Conservation (phyloP, 2,113 vertebrate genomes). For the Vidua macroura region DNA sequence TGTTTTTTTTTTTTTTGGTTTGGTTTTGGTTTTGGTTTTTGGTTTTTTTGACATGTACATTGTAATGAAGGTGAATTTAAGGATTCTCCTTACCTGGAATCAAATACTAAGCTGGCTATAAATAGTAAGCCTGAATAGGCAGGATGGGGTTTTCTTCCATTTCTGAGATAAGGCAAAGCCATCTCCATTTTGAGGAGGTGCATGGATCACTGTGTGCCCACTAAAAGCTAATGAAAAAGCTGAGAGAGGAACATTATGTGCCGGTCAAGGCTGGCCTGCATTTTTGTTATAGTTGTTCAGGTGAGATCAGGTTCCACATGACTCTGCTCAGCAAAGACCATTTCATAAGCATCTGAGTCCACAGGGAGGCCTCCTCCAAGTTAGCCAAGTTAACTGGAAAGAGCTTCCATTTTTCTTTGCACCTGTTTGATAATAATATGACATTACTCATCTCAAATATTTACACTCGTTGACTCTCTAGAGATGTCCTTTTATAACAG, state of each 20-base stretch:
- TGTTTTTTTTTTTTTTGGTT: background rate
- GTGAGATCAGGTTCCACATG: background rate
- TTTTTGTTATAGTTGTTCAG: background rate
- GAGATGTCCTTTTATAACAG: background rate
- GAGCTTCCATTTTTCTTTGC: constrained; percentile 5
- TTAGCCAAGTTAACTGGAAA: background rate
- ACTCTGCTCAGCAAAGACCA: background rate
- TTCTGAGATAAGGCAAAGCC: background rate
- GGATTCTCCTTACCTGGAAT: background rate
- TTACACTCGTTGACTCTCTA: background rate
- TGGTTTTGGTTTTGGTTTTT: too few relatives aligned
- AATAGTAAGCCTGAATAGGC: background rate
- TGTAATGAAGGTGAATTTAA: background rate
- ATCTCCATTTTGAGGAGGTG: background rate
- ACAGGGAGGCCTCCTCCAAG: background rate
- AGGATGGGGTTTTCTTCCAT: background rate
- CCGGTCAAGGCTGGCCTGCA: background rate
- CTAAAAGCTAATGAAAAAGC: background rate
- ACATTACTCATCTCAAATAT: constrained; percentile 17
- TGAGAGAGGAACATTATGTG: background rate
- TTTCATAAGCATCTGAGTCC: background rate
- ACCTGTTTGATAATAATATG: background rate
- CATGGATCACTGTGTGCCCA: background rate
- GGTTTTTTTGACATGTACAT: rapidly evolving
- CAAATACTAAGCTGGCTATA: background rate